These are phyloP conservation scores for Anneissia japonica DNA, from an alignment of 35 echinoderm and acorn worm genomes.

Conservation along the genomic window DNA sequence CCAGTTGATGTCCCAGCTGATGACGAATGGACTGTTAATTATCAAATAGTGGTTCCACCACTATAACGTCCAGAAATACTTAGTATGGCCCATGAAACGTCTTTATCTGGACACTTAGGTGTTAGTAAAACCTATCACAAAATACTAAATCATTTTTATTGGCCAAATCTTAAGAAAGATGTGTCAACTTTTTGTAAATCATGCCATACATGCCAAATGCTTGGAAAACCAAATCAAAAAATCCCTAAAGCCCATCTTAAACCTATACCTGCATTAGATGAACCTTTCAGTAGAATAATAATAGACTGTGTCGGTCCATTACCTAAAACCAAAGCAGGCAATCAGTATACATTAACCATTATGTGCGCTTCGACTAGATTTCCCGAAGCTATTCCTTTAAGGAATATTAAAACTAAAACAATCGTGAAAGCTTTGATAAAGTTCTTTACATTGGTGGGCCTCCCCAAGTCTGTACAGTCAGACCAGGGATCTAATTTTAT, in stretches of 20 bases:
- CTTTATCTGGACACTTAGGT: no score
- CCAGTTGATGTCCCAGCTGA: no score
- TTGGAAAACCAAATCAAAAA: not conserved
- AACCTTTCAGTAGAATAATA: conserved; percentile 4
- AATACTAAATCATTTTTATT: no score
- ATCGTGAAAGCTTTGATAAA: conserved; percentile 28
- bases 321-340: conserved; percentile 34
- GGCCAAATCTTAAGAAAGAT: no score
- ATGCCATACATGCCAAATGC: no score
- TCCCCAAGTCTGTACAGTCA: conserved; percentile 45
- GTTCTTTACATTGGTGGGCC: conserved; percentile 39
- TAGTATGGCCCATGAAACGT: no score
- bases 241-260: not conserved
- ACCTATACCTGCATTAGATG: conserved; percentile 2
- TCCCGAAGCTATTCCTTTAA: conserved; percentile 36
- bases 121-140: no score
- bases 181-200: no score
- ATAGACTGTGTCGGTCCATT: conserved; percentile 1
- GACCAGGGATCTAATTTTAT: conserved; percentile 60
- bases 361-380: conserved; percentile 49
- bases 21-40: no score
- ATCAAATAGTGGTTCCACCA: no score
- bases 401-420: conserved; percentile 37
- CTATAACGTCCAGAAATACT: no score
- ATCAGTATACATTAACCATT: conserved; percentile 27